Evolutionary conservation across 2,888 invertebrate genomes (phyloP).

Genomic region (Dione juno): DNA sequence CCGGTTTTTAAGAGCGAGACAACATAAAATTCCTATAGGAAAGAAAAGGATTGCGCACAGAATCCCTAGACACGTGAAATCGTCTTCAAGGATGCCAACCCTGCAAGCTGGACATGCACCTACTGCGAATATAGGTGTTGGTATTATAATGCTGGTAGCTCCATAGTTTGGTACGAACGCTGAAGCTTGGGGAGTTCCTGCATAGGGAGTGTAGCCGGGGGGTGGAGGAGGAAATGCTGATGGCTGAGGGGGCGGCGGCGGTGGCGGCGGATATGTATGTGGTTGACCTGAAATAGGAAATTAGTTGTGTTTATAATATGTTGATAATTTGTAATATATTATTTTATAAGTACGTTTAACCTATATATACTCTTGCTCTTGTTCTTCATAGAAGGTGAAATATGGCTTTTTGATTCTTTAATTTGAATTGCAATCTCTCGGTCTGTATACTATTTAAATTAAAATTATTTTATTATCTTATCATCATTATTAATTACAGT

Average conservation of each 20-base stretch:
- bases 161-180: conserved; percentile 85
- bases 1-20: conserved; percentile 91
- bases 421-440: too few species aligned
- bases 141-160: conserved; percentile 85
- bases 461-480: too few species aligned
- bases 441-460: too few species aligned
- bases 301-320: background rate
- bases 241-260: conserved; percentile 39
- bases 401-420: too few species aligned
- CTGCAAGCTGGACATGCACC: conserved; percentile 95
- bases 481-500: too few species aligned
- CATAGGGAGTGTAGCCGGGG: conserved; percentile 82
- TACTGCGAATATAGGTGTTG: conserved; percentile 91
- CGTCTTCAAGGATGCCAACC: conserved; percentile 93
- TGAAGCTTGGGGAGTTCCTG: conserved; percentile 64
- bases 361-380: too few species aligned
- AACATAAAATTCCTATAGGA: conserved; percentile 93
- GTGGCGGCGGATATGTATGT: conserved; percentile 31
- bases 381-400: too few species aligned
- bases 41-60: conserved; percentile 93
- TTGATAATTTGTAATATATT: background rate
- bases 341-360: too few species aligned
- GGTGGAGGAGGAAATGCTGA: conserved; percentile 76
- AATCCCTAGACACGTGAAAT: conserved; percentile 92
- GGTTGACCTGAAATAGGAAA: conserved; percentile 49